Percentiles rank a stretch among this genome's conserved stretches.
Conservation (phyloP, 2,113 vertebrate genomes). For the Lagopus muta region DNA sequence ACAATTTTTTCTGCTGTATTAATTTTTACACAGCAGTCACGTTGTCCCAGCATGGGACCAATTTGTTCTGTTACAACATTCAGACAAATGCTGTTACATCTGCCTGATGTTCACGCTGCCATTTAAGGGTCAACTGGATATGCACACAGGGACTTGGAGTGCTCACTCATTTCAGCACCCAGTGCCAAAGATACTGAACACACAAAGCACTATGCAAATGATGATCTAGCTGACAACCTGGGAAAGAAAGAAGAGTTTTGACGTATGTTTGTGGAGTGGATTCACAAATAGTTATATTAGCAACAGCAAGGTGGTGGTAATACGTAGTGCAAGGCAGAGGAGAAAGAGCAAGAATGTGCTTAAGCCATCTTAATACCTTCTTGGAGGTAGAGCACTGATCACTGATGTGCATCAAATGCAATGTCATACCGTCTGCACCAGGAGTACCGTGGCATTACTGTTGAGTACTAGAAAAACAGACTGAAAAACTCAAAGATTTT, state of each 20-base stretch:
- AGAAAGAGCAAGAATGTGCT: not conserved
- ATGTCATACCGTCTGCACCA: not conserved
- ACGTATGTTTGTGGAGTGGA: not conserved
- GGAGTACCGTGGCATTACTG: not conserved
- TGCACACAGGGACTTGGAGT: not conserved
- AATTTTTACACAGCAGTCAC: slow-evolving; percentile 14
- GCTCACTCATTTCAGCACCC: not conserved
- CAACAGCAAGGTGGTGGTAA: not conserved
- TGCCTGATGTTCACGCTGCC: not conserved
- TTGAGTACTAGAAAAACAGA: not conserved
- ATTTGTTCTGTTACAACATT: not conserved
- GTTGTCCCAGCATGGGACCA: not conserved
- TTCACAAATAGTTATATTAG: not conserved
- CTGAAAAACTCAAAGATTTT: not conserved
- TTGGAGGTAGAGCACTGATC: not conserved
- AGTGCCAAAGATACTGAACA: not conserved
- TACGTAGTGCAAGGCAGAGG: not conserved
- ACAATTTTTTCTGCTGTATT: not conserved
- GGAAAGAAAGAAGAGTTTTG: slow-evolving; percentile 6
- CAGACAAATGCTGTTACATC: slow-evolving; percentile 3
- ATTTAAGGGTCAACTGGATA: slow-evolving; percentile 12
- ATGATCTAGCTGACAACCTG: not conserved
- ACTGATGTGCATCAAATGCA: not conserved
- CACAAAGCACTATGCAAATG: not conserved
- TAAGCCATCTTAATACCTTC: not conserved